Conservation (phyloP, 53 echinoderm and acorn worm genomes). For the Antedon mediterranea region DNA sequence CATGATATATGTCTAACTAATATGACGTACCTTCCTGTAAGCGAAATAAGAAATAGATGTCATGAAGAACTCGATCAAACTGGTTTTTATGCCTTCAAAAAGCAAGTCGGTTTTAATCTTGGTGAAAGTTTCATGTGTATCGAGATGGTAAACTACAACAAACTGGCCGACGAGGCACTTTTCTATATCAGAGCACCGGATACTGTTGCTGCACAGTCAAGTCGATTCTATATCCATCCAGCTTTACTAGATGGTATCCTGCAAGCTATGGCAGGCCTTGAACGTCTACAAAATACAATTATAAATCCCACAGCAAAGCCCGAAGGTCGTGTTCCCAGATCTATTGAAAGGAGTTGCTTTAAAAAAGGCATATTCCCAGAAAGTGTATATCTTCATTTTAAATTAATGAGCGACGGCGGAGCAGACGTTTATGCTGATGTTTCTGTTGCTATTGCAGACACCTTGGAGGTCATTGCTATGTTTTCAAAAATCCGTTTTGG, state of each 20-base stretch:
- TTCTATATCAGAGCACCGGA: conserved; percentile 16
- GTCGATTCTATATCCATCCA: conserved; percentile 40
- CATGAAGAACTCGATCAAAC: not conserved
- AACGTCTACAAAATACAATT: not conserved
- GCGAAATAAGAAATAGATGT: not conserved
- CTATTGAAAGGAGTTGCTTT: conserved; percentile 2
- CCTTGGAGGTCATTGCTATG: conserved; percentile 14
- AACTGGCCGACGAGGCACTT: conserved; percentile 10
- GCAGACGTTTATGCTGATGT: conserved; percentile 7
- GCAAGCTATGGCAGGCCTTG: conserved; percentile 15
- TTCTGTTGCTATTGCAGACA: conserved; percentile 28
- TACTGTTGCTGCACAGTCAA: conserved; percentile 4
- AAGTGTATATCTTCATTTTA: conserved; percentile 2
- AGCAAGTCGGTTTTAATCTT: conserved; percentile 20
- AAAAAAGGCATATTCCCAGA: not conserved
- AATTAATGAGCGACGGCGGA: not conserved
- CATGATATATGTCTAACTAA: not conserved
- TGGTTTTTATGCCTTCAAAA: conserved; percentile 5
- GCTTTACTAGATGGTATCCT: conserved; percentile 40
- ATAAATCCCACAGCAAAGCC: not conserved
- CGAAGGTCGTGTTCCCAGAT: conserved; percentile 22
- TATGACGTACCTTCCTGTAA: not conserved
- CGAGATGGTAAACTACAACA: not conserved
- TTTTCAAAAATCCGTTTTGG: conserved; percentile 12
- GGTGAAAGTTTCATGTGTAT: conserved; percentile 29